phyloP scores from a whole-genome alignment of 2,888 invertebrate genomes.

The Eupithecia exiguata region DNA sequence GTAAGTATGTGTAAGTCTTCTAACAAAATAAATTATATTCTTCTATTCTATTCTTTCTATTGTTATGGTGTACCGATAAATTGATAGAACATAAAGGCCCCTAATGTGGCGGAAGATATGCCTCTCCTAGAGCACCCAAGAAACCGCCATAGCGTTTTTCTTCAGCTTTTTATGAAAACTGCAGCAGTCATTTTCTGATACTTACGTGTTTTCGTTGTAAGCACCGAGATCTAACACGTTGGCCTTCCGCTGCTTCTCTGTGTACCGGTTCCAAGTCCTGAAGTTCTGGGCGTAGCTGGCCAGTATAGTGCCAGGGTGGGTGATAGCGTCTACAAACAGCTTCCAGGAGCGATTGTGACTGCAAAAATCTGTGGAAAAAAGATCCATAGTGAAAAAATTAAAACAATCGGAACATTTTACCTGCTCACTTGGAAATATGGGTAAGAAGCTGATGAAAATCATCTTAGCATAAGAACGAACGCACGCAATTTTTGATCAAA shows the following conservation, averaged over 20 bases:
- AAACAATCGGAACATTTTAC: not conserved
- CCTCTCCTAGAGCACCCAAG: not conserved
- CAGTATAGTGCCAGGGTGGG: conserved; percentile 61
- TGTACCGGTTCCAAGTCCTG: conserved; percentile 67
- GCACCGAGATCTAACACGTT: conserved; percentile 60
- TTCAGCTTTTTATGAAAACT: not conserved
- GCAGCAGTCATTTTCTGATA: conserved; percentile 23
- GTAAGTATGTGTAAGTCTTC: too few relatives aligned
- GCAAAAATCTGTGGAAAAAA: conserved; percentile 66
- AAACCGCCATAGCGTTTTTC: too few relatives aligned
- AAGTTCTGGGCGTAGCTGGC: conserved; percentile 67
- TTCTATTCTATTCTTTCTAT: too few relatives aligned
- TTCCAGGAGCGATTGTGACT: conserved; percentile 72
- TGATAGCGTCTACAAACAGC: conserved; percentile 60
- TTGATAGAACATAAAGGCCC: too few relatives aligned
- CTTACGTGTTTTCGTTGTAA: conserved; percentile 59
- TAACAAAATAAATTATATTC: too few relatives aligned
- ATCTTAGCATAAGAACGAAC: too few relatives aligned
- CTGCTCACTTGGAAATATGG: not conserved
- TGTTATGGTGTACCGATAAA: too few relatives aligned
- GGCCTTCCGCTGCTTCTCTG: conserved; percentile 51
- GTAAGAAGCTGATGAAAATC: too few relatives aligned
- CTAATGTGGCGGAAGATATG: too few relatives aligned
- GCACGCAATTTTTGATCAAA: too few relatives aligned
- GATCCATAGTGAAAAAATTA: not conserved